Conservation (phyloP, 2,888 invertebrate species). For the Habrosyne pyritoides region DNA sequence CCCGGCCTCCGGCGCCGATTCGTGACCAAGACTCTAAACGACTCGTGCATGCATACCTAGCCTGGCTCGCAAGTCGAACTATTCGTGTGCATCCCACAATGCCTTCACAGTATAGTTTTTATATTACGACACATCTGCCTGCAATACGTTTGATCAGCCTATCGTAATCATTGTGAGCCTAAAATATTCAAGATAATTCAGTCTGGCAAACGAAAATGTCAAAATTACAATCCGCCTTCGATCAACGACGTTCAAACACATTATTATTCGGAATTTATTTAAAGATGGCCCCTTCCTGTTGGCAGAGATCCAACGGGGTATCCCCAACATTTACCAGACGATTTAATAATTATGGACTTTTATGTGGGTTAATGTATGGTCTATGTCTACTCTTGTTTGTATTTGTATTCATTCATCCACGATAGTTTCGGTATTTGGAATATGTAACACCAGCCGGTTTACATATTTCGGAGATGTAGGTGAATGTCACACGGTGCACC, state of each 20-base stretch:
- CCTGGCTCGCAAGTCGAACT: slow-evolving; percentile 51
- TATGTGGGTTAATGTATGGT: slow-evolving; percentile 61
- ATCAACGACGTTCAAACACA: slow-evolving; percentile 48
- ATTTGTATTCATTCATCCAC: slow-evolving; percentile 51
- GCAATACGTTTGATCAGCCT: background rate
- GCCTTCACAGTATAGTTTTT: slow-evolving; percentile 39
- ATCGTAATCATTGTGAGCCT: background rate
- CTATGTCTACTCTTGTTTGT: slow-evolving; percentile 43
- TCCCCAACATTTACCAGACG: slow-evolving; percentile 77
- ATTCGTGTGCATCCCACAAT: slow-evolving; percentile 39
- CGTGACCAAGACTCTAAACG: slow-evolving; percentile 62
- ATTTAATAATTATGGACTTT: slow-evolving; percentile 75
- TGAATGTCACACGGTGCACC: slow-evolving; percentile 57
- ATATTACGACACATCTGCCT: slow-evolving; percentile 22
- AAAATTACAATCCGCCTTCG: slow-evolving; percentile 43
- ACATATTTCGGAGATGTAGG: slow-evolving; percentile 45
- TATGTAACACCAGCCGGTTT: slow-evolving; percentile 28
- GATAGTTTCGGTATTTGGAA: slow-evolving; percentile 36
- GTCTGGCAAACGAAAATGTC: slow-evolving; percentile 21
- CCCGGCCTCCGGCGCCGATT: slow-evolving; percentile 54
- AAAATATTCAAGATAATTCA: background rate
- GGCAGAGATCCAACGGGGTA: slow-evolving; percentile 77
- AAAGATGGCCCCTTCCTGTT: slow-evolving; percentile 75
- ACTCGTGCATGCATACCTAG: slow-evolving; percentile 60
- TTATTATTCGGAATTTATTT: slow-evolving; percentile 76